A percentile compares a stretch with the other conserved stretches of the same genome.
Conservation (phyloP, 2,113 vertebrate genomes). For the Trematomus loennbergii region DNA sequence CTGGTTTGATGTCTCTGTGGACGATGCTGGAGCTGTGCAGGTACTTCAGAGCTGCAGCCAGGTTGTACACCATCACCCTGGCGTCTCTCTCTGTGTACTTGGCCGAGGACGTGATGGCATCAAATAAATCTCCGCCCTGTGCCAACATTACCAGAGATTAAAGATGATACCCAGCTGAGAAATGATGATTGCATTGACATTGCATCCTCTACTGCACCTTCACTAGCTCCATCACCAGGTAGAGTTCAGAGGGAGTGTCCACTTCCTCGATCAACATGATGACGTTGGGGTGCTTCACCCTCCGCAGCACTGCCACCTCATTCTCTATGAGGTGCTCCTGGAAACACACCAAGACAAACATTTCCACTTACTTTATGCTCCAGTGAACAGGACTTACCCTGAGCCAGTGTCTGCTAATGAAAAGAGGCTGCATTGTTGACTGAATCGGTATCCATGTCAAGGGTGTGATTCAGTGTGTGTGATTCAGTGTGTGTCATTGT, state of each 20-base stretch:
- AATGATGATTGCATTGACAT: neutral
- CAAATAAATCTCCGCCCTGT: constrained; percentile 96
- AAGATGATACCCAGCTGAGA: neutral
- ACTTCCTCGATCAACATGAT: constrained; percentile 98
- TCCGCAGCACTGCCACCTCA: constrained; percentile 94
- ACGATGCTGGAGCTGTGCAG: constrained; percentile 94
- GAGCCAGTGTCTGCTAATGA: constrained; percentile 1
- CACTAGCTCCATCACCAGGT: constrained; percentile 97
- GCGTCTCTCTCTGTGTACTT: constrained; percentile 97
- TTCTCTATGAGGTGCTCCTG: constrained; percentile 98
- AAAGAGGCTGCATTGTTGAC: neutral
- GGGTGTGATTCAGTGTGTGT: constrained; percentile 1
- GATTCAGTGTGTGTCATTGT: neutral
- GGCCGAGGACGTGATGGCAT: constrained; percentile 96
- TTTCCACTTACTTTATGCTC: neutral
- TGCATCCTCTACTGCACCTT: constrained; percentile 84
- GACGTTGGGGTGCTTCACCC: constrained; percentile 97
- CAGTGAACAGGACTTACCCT: neutral
- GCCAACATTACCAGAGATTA: neutral
- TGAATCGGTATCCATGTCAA: constrained; percentile 23
- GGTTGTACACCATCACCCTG: constrained; percentile 93
- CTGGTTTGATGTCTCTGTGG: constrained; percentile 98
- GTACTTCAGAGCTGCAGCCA: constrained; percentile 93
- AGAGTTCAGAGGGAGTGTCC: constrained; percentile 92
- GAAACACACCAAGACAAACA: constrained; percentile 12